Evolutionary conservation across 1,140 invertebrate genomes (phyloP), one percentile per base, ranked within the genome.

Genomic region (Platorchestia sp.): DNA sequence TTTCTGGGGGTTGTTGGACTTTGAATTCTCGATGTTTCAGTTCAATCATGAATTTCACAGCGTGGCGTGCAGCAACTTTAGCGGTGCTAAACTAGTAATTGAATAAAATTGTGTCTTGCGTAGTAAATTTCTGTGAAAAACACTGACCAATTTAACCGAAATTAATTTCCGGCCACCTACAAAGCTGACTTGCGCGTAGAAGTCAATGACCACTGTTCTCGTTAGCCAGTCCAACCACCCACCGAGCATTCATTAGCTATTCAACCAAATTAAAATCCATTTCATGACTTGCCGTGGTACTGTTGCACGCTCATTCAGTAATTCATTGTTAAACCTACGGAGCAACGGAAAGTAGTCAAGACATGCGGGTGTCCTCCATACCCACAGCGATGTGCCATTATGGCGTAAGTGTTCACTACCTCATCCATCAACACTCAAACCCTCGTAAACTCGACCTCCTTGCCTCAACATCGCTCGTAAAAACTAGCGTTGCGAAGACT

Each of bases 381-480:
- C 87, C 10, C 41, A 90, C 87, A 1, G 7, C 86, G 36, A 7
- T 36, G 5, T 6, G 87, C 41, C 87, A 90, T 90, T 90, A 90
- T 22, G 5, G 0, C 44, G 41, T 90, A 44, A 90, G 87, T 42
- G 87, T 90, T 90, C 87, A 43, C 87, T 90, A 90, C 87, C 87
- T 90, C 87, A 90, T 90, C 87, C 44, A 90, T 90, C 87, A 90
- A 90, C 87, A 90, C 87, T 90, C 42, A 90, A 90, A 90, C 87
- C 87, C 5, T 90, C 87, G 87, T 90, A 90, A 90, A 90, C 87
- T 90, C 87, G 87, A 44, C 87, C 41, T 90, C 7, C 87, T 3
- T 3, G 7, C 44, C 87, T 90, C 19, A 90, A 90, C 87, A 90
- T 90, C 87, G 87, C 41, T 45, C 87, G 44, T 90, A 90, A 90